Conservation (phyloP, 2,888 invertebrate species). For the Kuschelorhynchus macadamiae region DNA sequence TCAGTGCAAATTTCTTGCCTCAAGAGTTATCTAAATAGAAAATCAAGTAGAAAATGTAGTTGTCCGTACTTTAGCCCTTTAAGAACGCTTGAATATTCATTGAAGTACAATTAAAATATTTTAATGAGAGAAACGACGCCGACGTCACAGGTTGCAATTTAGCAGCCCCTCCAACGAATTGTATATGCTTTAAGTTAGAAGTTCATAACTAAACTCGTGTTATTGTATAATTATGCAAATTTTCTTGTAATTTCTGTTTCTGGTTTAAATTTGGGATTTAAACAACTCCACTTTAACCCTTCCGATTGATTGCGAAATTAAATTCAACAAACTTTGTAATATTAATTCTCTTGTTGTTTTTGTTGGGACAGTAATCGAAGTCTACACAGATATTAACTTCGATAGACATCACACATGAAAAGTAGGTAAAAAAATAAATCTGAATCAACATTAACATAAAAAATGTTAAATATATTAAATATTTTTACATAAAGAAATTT, state of each 20-base stretch:
- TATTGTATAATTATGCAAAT: slow-evolving; percentile 65
- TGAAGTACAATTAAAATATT: slow-evolving; percentile 67
- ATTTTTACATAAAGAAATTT: no score
- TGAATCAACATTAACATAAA: no score
- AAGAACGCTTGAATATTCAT: slow-evolving; percentile 64
- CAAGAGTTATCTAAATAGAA: no score
- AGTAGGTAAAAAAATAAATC: no score
- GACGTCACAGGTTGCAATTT: slow-evolving; percentile 57
- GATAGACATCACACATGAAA: no score
- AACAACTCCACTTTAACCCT: slow-evolving; percentile 27
- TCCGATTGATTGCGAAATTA: slow-evolving; percentile 7
- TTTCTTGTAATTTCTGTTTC: slow-evolving; percentile 55
- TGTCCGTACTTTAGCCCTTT: slow-evolving; percentile 8
- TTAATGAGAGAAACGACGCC: slow-evolving; percentile 64
- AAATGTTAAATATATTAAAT: no score
- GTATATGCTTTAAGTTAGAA: slow-evolving; percentile 57
- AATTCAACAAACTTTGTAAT: no score
- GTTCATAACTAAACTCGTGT: slow-evolving; percentile 59
- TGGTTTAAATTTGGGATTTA: slow-evolving; percentile 28
- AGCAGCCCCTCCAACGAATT: slow-evolving; percentile 55
- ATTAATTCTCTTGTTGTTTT: no score
- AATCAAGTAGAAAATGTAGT: no score
- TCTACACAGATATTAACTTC: no score
- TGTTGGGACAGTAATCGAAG: no score
- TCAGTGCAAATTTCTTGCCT: no score